These are phyloP conservation scores for Philotrypesis tridentata DNA, from an alignment of 1,140 invertebrate genomes.

Conservation along the genomic window DNA sequence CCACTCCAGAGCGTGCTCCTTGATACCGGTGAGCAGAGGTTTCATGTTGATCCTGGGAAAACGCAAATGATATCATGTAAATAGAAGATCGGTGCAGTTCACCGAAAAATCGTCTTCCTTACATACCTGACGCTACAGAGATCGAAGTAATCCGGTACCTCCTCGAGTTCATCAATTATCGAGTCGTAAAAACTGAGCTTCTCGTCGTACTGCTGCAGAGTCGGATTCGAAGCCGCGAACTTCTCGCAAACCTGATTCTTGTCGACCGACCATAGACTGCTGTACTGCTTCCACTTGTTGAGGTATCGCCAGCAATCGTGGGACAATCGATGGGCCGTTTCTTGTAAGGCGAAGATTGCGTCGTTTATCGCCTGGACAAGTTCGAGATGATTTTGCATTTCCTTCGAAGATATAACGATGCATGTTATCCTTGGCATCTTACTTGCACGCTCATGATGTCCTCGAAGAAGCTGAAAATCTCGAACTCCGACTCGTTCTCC, in stretches of 20 bases:
- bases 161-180: slow-evolving; percentile 82
- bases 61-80: slow-evolving; percentile 25
- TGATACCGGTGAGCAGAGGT: slow-evolving; percentile 78
- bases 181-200: slow-evolving; percentile 88
- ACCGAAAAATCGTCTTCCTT: slow-evolving; percentile 5
- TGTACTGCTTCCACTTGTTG: slow-evolving; percentile 84
- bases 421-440: not conserved
- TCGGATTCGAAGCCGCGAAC: slow-evolving; percentile 82
- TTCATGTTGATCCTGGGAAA: slow-evolving; percentile 77
- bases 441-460: slow-evolving; percentile 80
- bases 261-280: slow-evolving; percentile 87
- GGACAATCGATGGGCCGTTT: slow-evolving; percentile 78
- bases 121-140: slow-evolving; percentile 77
- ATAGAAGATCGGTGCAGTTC: not conserved
- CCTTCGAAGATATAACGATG: not conserved
- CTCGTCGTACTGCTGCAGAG: slow-evolving; percentile 85
- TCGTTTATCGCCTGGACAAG: slow-evolving; percentile 77
- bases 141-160: slow-evolving; percentile 76
- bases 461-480: slow-evolving; percentile 83
- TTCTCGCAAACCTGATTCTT: slow-evolving; percentile 84
- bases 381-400: not conserved
- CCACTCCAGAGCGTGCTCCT: slow-evolving; percentile 82
- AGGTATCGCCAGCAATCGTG: slow-evolving; percentile 79
- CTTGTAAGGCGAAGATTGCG: slow-evolving; percentile 79
- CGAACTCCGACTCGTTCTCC: slow-evolving; percentile 70